Base-by-base conservation (phyloP, 2,797 vertebrate species). In the Discoglossus pictus region DNA sequence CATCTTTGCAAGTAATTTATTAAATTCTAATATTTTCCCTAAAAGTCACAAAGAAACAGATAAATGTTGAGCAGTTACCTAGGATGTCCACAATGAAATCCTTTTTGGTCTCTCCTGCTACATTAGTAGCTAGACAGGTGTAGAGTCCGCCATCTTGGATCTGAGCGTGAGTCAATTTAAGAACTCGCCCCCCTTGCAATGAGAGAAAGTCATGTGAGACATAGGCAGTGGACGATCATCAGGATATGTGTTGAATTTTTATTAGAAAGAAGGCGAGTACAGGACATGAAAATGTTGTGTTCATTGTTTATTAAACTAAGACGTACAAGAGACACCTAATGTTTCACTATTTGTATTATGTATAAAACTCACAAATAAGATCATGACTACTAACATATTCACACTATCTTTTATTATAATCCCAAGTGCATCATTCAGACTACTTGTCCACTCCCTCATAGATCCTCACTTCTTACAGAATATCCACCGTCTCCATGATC, bases 101-200 rank as follows among this genome's bases (percentile, higher is more conserved):
- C 79, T 82, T 93, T 77, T 84, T 90, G 61, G 80, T 92, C 73
- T 95, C 91, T 59, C 96, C 95, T 15, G 92, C 94, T 2, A 78
- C 40, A 1, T 93, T 98, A 71, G 89, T 92, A 15, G 92, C 93
- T 74, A 95, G 83, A 66, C 96, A 98, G 1, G 92, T 91, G 72
- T 96, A 98, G 62, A 84, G 88, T 0, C 96, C 96, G 47, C 89
- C 84, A n/a, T 98, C 92, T 43, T 25, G 76, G 54, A 76, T 75
- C 70, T 3, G 79, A 0, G 24, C 73, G 2, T 0, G 79, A 4
- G 47, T 59, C 25, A 85, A 8, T 56, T 75, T 84, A 54, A 90
- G 82, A 65, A 84, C 44, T 79, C 82, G 82, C 21, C 87, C 86
- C 4, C 85, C 88, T 89, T 62, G 4, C 51, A 66, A 39, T n/a